Percentiles rank a stretch among this genome's conserved stretches.
Conservation (phyloP, 2,888 invertebrate species). For the Abrostola tripartita region DNA sequence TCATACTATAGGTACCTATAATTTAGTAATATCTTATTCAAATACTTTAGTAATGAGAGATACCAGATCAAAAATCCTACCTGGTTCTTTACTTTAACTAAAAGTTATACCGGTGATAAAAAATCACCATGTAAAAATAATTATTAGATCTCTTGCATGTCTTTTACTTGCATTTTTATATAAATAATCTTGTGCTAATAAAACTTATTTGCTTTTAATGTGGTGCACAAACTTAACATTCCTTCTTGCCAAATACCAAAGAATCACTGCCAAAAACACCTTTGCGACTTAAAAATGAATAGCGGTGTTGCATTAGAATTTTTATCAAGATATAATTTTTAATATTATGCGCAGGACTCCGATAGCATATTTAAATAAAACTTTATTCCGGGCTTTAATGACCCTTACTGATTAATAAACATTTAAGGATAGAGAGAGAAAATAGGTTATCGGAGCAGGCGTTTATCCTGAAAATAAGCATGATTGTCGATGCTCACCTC, state of each 20-base stretch:
- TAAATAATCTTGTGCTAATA: constrained; percentile 2
- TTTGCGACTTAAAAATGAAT: constrained; percentile 9
- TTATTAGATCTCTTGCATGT: constrained; percentile 42
- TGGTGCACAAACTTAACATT: constrained; percentile 47
- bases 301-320: constrained; percentile 23
- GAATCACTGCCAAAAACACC: constrained; percentile 46
- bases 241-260: constrained; percentile 52
- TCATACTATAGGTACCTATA: too few species aligned
- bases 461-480: constrained; percentile 23
- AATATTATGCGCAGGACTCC: neutral
- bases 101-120: too few species aligned
- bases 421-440: too few species aligned
- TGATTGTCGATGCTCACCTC: constrained; percentile 51
- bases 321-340: constrained; percentile 18
- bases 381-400: too few species aligned
- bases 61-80: too few species aligned
- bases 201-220: constrained; percentile 29
- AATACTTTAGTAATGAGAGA: too few species aligned
- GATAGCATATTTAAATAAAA: neutral
- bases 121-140: constrained; percentile 14
- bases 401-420: too few species aligned
- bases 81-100: too few species aligned
- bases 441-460: neutral
- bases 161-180: neutral
- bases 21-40: too few species aligned